Conservation (phyloP, 1,140 invertebrate species). For the Xylocopa sonorina region DNA sequence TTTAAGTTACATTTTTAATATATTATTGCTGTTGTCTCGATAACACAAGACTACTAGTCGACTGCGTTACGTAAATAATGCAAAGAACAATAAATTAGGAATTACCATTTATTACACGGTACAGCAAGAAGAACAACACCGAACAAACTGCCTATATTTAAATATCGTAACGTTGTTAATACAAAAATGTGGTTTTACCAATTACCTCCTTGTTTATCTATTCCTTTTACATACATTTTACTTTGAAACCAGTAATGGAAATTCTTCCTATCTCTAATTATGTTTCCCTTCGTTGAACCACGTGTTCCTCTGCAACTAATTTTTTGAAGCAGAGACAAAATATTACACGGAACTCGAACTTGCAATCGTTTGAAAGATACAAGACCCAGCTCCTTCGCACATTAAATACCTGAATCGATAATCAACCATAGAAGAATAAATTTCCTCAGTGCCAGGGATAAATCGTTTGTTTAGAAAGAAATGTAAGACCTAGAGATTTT, state of each 20-base stretch:
- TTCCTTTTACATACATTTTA: background rate
- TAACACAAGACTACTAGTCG: conserved; percentile 37
- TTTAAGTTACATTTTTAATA: conserved; percentile 9
- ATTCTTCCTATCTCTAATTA: conserved; percentile 19
- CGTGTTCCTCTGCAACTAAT: background rate
- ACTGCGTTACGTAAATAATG: background rate
- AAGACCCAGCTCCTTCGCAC: background rate
- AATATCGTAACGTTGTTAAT: conserved; percentile 64
- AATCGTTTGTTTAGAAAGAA: background rate
- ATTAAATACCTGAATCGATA: background rate
- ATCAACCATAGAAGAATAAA: no score
- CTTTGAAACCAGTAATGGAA: background rate
- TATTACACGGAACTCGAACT: background rate
- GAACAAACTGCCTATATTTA: conserved; percentile 54
- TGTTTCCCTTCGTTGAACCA: conserved; percentile 26
- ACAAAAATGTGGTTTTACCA: conserved; percentile 63
- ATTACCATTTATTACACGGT: conserved; percentile 2
- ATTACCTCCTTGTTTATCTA: background rate
- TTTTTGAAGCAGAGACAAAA: background rate
- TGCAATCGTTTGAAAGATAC: background rate
- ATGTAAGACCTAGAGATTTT: background rate
- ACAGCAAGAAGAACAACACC: conserved; percentile 33
- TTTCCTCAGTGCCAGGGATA: background rate
- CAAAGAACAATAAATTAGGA: conserved; percentile 44
- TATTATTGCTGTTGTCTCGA: conserved; percentile 4